Percentiles rank a stretch among this genome's conserved stretches.
phyloP scores from a whole-genome alignment of 2,888 invertebrate species.

The Caenorhabditis zanzibari region DNA sequence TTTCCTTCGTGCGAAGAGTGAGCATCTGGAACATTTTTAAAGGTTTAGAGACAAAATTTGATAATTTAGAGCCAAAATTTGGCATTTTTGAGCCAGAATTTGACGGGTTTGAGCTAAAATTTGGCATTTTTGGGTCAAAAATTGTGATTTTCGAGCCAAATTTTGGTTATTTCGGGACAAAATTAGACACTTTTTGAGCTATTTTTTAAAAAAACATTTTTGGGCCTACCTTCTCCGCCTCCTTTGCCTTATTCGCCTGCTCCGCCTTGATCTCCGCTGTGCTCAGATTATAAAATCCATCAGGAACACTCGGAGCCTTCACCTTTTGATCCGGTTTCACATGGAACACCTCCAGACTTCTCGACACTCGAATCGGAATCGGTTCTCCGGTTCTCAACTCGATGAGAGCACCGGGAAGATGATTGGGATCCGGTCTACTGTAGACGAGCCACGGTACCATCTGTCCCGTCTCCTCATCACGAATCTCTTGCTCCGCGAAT shows the following conservation, averaged over 20 bases:
- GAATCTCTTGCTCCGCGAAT: conserved; percentile 88
- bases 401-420: conserved; percentile 48
- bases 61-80: not conserved
- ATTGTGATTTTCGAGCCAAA: not conserved
- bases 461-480: conserved; percentile 64
- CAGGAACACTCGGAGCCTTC: conserved; percentile 87
- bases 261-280: conserved; percentile 88
- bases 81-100: not conserved
- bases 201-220: not conserved
- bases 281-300: conserved; percentile 91
- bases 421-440: conserved; percentile 69
- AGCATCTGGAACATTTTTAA: conserved; percentile 86
- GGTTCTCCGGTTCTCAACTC: conserved; percentile 84
- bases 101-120: too few relatives aligned
- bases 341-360: conserved; percentile 87
- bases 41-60: not conserved
- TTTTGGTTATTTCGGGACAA: not conserved
- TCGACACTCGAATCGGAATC: conserved; percentile 91
- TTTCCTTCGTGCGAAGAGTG: conserved; percentile 93
- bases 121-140: not conserved
- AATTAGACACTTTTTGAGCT: not conserved
- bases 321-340: conserved; percentile 72
- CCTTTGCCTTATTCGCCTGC: conserved; percentile 70
- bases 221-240: conserved; percentile 70
- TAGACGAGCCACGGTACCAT: conserved; percentile 79